phyloP scores from a whole-genome alignment of 2,113 vertebrate species.

The Isichthys henryi region DNA sequence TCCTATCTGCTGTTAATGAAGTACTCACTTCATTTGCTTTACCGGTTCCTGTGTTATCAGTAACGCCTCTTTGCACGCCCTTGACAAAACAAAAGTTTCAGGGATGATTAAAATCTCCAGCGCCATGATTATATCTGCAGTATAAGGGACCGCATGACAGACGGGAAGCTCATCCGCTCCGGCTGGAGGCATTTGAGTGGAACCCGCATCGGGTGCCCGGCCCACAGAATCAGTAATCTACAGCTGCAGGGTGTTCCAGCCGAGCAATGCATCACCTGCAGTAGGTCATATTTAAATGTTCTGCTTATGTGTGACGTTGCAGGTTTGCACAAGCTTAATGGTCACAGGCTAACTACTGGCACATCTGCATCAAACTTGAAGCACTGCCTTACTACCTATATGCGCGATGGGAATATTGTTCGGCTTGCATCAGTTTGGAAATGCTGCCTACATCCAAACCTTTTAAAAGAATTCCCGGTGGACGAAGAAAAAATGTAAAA shows the following conservation, averaged over 20 bases:
- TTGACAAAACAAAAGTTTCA: neutral
- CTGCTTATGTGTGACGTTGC: neutral
- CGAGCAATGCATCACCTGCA: neutral
- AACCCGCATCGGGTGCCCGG: neutral
- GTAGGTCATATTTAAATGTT: neutral
- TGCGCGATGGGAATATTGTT: neutral
- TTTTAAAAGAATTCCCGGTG: slow-evolving; percentile 11
- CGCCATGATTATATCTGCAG: neutral
- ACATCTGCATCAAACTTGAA: neutral
- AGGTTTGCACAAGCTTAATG: neutral
- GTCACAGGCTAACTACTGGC: neutral
- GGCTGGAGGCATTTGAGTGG: neutral
- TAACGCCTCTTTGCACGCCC: neutral
- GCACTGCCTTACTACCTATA: neutral
- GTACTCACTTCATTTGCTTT: neutral
- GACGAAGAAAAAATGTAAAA: slow-evolving; percentile 11
- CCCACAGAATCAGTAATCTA: neutral
- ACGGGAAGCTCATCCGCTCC: neutral
- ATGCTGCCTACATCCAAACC: neutral
- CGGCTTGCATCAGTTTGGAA: neutral
- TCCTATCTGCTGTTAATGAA: neutral
- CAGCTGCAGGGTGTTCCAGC: neutral
- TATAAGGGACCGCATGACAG: neutral
- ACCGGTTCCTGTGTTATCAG: neutral
- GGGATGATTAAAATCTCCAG: neutral